phyloP scores from a whole-genome alignment of 2,113 vertebrate genomes.

The Aspiorhynchus laticeps region DNA sequence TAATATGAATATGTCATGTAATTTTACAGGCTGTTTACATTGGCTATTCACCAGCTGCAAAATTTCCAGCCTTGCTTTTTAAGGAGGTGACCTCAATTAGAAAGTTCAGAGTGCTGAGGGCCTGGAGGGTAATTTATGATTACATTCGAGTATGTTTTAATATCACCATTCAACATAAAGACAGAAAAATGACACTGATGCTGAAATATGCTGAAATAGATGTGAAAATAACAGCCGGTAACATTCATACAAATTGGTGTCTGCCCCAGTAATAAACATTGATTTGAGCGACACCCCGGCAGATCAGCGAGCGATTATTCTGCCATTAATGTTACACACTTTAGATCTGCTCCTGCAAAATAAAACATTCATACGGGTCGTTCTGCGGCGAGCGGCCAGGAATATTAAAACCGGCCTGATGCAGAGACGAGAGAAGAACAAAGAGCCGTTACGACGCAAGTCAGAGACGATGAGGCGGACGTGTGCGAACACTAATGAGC shows the following conservation, averaged over 20 bases:
- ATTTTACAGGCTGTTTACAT: background rate
- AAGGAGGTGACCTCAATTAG: background rate
- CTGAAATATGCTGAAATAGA: background rate
- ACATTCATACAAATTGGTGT: background rate
- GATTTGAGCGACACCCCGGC: constrained; percentile 54
- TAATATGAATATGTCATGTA: background rate
- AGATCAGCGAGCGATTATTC: constrained; percentile 52
- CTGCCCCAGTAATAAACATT: constrained; percentile 18
- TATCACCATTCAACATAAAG: background rate
- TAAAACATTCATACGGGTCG: constrained; percentile 56
- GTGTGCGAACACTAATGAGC: constrained; percentile 23
- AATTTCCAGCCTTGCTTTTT: background rate
- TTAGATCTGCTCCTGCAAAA: constrained; percentile 61
- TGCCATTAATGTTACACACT: constrained; percentile 55
- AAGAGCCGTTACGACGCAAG: background rate
- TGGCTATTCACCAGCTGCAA: background rate
- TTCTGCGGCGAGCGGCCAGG: constrained; percentile 47
- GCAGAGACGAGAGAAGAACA: constrained; percentile 22
- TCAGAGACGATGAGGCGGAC: background rate
- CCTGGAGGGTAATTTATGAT: background rate
- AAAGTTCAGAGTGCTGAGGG: background rate
- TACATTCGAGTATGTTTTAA: background rate
- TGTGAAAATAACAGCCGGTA: background rate
- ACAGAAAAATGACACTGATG: background rate
- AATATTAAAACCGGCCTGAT: constrained; percentile 65